Evolutionary conservation across 2,888 invertebrate genomes (phyloP), one percentile per base, ranked within the genome.

Genomic region (Anthoptus insignis): DNA sequence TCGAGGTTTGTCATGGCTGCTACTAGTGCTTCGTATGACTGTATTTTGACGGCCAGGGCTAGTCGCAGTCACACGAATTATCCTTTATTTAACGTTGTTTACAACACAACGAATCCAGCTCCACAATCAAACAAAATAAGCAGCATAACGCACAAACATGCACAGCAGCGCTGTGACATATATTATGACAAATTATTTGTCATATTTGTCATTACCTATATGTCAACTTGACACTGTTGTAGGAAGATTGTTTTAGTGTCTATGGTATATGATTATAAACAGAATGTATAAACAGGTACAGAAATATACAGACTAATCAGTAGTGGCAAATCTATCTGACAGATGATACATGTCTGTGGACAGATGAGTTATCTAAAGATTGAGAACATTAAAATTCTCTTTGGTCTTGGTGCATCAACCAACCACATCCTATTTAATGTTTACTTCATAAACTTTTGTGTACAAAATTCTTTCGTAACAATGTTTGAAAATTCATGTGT

Each of bases 1-100:
- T 68, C 70, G 32, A 70, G 68, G 53, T 70, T 70, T 39, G 70
- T 70, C 70, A 70, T 70, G 66, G 64, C 52, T 59, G 59, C 61
- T 56, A 32, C 57, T 32, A 52, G 45, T 21, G 64, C 64, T 58
- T 58, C 37, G 64, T 64, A 64, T 11, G 64, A 58, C 58, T 64
- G 64, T 58, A 64, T 64, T 64, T 52, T 58, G 52, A 24, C 52
- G 42, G 37, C 37, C 54, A 47, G 21, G 34, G 32, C 21, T 59
- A 32, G 37, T 57, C 49, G n/a, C 39, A 60, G 13, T 52, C 47
- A 49, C 16, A 21, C 59, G 21, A 65, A 59, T 52, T 49, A 27
- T 39, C 7, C 47, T 63, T 61, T 29, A 59, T 61, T 66, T 65
- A 24, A 54, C 37, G 34, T 45, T 45, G 54, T 64, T 61, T 61